A percentile compares a stretch with the other conserved stretches of the same genome.
Conservation (phyloP, 2,113 vertebrate species). For the Delphinus delphis region DNA sequence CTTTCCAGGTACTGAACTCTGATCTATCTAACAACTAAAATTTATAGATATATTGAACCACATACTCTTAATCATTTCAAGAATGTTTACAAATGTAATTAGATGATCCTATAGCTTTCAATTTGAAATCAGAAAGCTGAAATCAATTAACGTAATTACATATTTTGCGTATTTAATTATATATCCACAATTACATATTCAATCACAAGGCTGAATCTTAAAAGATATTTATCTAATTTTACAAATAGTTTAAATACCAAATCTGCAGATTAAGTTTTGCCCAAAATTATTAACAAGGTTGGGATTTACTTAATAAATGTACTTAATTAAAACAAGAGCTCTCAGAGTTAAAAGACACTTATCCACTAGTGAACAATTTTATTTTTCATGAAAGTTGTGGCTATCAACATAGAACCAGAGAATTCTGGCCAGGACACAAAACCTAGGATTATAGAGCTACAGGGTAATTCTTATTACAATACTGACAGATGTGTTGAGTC, state of each 20-base stretch:
- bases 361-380: background rate
- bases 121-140: background rate
- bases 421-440: background rate
- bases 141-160: background rate
- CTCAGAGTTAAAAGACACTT: background rate
- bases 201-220: background rate
- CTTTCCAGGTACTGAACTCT: background rate
- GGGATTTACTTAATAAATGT: background rate
- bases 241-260: background rate
- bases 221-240: constrained; percentile 29
- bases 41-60: background rate
- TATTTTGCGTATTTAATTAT: background rate
- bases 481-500: background rate
- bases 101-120: background rate
- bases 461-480: background rate
- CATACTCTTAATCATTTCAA: constrained; percentile 2
- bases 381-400: background rate
- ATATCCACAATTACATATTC: background rate
- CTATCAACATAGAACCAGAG: background rate
- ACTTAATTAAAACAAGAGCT: background rate
- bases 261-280: background rate
- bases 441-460: background rate
- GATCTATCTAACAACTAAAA: background rate
- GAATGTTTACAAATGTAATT: background rate
- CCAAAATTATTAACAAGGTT: background rate